Conservation (phyloP, 1,140 invertebrate genomes). For the Drosophila mojavensis region DNA sequence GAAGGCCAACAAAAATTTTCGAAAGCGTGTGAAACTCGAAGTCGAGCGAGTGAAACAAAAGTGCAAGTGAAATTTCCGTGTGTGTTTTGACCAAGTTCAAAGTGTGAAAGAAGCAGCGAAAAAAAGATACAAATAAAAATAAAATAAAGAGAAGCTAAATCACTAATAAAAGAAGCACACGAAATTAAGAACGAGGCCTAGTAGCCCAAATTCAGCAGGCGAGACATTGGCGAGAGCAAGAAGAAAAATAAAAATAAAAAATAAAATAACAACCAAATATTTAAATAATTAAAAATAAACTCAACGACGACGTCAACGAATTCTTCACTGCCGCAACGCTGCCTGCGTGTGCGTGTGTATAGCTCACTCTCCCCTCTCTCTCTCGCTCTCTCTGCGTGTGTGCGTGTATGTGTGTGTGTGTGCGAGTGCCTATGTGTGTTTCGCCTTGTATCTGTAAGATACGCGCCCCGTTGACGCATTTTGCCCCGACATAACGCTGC, state of each 20-base stretch:
- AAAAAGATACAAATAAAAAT: conserved; percentile 2
- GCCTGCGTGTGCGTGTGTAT: conserved; percentile 15
- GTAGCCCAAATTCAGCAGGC: conserved; percentile 68
- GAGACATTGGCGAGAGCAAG: conserved; percentile 47
- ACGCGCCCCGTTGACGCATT: conserved; percentile 71
- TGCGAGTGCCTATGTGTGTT: conserved; percentile 23
- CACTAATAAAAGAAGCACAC: conserved; percentile 39
- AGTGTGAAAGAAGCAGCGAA: conserved; percentile 28
- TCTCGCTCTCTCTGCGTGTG: too few relatives aligned
- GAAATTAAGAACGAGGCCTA: conserved; percentile 80
- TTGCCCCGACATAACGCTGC: conserved; percentile 35
- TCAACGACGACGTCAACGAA: conserved; percentile 53
- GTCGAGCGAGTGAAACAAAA: conserved; percentile 35
- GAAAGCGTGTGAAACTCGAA: conserved; percentile 37
- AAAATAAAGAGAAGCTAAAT: neutral
- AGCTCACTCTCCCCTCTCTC: neutral
- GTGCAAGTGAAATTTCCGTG: conserved; percentile 42
- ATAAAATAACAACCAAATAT: conserved; percentile 61
- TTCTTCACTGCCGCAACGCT: conserved; percentile 29
- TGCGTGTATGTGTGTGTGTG: conserved; percentile 1
- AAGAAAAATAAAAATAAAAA: conserved; percentile 18
- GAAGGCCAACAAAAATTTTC: conserved; percentile 14
- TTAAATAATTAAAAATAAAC: conserved; percentile 82
- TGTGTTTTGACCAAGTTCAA: conserved; percentile 20
- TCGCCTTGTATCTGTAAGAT: conserved; percentile 73